A percentile compares a stretch with the other conserved stretches of the same genome.
These are phyloP conservation scores for Chaetophractus vellerosus DNA, from an alignment of 2,797 vertebrate species.

Conservation along the genomic window DNA sequence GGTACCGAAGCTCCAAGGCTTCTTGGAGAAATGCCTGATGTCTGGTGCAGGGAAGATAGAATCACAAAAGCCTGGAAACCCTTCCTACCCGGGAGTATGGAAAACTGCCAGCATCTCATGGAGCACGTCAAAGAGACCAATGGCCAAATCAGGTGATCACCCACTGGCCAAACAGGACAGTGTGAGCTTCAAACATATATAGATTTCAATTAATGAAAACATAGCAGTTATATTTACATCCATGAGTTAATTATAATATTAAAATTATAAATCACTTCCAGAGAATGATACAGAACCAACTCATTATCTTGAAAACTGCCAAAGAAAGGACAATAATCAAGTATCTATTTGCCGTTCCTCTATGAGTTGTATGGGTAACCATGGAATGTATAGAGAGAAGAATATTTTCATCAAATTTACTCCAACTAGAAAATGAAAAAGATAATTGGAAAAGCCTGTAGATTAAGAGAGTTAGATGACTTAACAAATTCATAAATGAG, in stretches of 20 bases:
- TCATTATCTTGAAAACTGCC: not conserved
- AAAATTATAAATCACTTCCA: not conserved
- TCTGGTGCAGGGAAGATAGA: not conserved
- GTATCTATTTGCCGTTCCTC: accelerated
- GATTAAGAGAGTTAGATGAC: not conserved
- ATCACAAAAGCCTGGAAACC: not conserved
- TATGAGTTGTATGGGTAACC: too few species aligned
- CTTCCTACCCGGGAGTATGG: too few species aligned
- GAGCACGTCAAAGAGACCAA: not conserved
- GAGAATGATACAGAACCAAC: too few species aligned
- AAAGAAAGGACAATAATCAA: not conserved
- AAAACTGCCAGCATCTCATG: not conserved
- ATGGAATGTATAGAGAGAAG: not conserved
- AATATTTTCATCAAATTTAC: not conserved
- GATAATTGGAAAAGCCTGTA: not conserved
- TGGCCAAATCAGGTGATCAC: accelerated
- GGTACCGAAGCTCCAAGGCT: too few species aligned
- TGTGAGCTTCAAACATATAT: not conserved
- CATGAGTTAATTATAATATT: too few species aligned
- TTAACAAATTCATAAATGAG: not conserved
- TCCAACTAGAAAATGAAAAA: not conserved
- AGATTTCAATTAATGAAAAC: too few species aligned
- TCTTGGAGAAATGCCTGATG: not conserved
- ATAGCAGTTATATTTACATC: too few species aligned
- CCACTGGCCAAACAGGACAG: accelerated